Base-by-base conservation (phyloP, 2,888 invertebrate genomes). In the Merodon equestris region DNA sequence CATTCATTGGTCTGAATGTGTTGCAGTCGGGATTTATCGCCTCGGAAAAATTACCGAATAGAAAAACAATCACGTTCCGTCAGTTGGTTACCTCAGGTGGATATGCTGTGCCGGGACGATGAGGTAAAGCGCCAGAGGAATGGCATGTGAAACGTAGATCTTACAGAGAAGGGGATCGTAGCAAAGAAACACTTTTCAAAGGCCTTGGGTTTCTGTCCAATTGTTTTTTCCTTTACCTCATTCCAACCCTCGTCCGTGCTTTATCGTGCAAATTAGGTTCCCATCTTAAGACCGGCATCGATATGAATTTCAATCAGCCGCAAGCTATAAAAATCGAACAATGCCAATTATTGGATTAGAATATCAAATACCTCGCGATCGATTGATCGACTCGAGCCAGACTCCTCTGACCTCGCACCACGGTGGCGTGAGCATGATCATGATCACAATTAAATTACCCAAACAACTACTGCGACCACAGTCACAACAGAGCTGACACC, bases 371-470 rank as follows among this genome's bases (percentile, higher is more conserved):
- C 74, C 74, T 74, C 79, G 54, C 51, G 45, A 27, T 7, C 27
- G 7, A 27, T 27, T 7, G 48, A 53, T 48, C 50, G 64, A 79
- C 58, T 64, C 38, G 68, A 36, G 68, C 58, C 79, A 79, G 74
- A 74, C 74, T 68, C 17, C 56, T 47, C 38, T 19, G 44, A 10
- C 12, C n/a, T 10, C 40, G 40, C 3, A 40, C 10, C 40, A 10
- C 5, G 40, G 12, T 3, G n/a, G 12, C 64, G 48, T 17, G 38
- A 60, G 53, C 50, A 73, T 79, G 79, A 74, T 51, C 79, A 79
- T 79, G 79, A 74, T 51, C 79, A 79, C 68, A 79, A 79, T 79
- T 79, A 79, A 79, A 79, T 79, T 79, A 70, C 79, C 64, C 74
- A 70, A 72, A 71, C 63, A 72, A 45, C 19, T 45, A 54, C 64